Evolutionary conservation across 64 coral and sea anemone genomes (phyloP), one percentile per base, ranked within the genome.

Genomic region (Anthopleura sola): DNA sequence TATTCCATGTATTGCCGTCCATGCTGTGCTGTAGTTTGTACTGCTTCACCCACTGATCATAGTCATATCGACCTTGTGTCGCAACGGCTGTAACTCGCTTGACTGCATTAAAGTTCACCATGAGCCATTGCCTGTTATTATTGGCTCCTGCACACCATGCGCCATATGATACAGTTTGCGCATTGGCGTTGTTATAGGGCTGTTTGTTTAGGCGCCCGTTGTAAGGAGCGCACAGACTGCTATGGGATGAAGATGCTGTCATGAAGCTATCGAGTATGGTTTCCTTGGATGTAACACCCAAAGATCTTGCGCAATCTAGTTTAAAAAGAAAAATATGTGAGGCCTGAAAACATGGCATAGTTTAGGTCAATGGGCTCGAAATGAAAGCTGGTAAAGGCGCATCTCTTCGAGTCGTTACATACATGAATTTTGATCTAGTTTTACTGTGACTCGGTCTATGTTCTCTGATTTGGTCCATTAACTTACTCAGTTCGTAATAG

Each of bases 401-500:
- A n/a, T n/a, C n/a, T n/a, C n/a, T n/a, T n/a, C n/a, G n/a, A n/a
- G n/a, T n/a, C n/a, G n/a, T n/a, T n/a, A n/a, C n/a, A n/a, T n/a
- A n/a, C n/a, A n/a, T n/a, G n/a, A 53, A 53, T 17, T 17, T 14
- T 17, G 50, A 53, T 53, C 11, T 53, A 53, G 12, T 1, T 53
- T 53, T 17, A 53, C 16, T 53, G 2, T 53, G 50, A 53, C 16
- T 13, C 16, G 2, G 7, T 15, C 14, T 14, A 7, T 53, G 4
- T 44, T 44, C 7, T 23, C 5, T 62, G 24, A 21, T n/a, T 71
- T 32, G 29, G 6, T 32, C 24, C 1, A 0, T 71, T 3, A 31
- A 83, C 94, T 96, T 79, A 96, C 94, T 96, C 3, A 96, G 12
- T 62, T 96, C 90, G 55, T 84, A 96, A 36, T 84, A 92, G 28